Base-by-base conservation (phyloP, 2,888 invertebrate species). In the Agrochola circellaris region DNA sequence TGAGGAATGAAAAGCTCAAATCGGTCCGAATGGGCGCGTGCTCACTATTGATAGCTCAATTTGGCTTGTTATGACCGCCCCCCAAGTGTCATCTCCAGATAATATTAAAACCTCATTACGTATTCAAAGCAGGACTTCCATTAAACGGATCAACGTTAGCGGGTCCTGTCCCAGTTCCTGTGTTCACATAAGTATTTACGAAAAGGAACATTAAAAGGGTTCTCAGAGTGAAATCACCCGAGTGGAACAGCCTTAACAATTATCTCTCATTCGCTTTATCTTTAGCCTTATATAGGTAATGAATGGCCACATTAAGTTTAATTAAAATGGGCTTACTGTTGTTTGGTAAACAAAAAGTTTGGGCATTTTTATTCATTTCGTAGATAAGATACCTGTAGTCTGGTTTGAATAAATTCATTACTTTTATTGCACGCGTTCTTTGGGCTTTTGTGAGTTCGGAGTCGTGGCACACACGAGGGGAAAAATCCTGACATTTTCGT, bases 231-330 rank as follows among this genome's bases (percentile, higher is more conserved):
- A 89, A 90, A 92, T 90, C 90, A 90, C 89, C 79, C 81, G 84
- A 84, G 82, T 74, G 76, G 84, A 89, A 91, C 87, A 84, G 83
- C 84, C 89, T 89, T 89, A 90, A 91, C 91, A 90, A 93, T 92
- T 90, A 92, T 91, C 90, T 89, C 87, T 87, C 88, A 88, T 91
- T 91, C 86, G 87, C 89, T 90, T 92, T 92, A 93, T 92, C 91
- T 90, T 83, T 79, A 88, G 89, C 90, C 90, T 91, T 89, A 89
- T 87, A 87, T 81, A 83, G 79, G 89, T 90, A 91, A 92, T 87
- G 87, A 91, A 93, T 92, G 90, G 81, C 68, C 77, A 79, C 91
- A 92, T 93, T 91, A 90, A 89, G 84, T 92, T 93, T 92, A 93
- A 93, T 93, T 92, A 91, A 93, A 93, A 91, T 87, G 85, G 88